Percentiles rank a stretch among this genome's conserved stretches.
Conservation (phyloP, 2,113 vertebrate genomes). For the Aspidoscelis tigris region DNA sequence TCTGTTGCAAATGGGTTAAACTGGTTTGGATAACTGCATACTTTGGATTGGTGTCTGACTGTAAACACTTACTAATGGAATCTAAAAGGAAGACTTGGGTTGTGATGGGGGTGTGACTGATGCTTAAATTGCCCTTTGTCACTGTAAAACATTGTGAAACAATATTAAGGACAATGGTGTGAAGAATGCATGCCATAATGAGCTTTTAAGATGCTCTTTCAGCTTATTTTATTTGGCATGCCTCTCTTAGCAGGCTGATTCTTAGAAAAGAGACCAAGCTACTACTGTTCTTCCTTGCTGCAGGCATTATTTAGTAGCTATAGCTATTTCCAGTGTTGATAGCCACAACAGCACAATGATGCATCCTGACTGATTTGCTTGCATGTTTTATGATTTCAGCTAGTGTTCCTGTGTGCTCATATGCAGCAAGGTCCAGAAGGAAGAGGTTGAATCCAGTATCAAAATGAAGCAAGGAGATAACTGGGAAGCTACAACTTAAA, state of each 20-base stretch:
- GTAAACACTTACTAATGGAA: constrained; percentile 31
- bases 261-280: not conserved
- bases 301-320: not conserved
- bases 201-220: not conserved
- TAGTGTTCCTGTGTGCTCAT: no score
- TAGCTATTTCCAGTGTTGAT: not conserved
- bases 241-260: not conserved
- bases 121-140: not conserved
- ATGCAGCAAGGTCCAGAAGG: no score
- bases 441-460: no score
- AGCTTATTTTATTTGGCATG: not conserved
- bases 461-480: no score
- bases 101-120: not conserved
- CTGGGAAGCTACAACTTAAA: no score
- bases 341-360: not conserved
- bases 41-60: constrained; percentile 46
- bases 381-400: no score
- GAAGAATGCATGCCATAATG: not conserved
- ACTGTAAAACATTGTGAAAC: not conserved
- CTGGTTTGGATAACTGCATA: constrained; percentile 46
- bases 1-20: constrained; percentile 61
- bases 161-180: not conserved
- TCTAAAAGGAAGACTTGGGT: not conserved
- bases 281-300: not conserved
- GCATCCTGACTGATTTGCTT: no score